Evolutionary conservation across 1,140 invertebrate genomes (phyloP).

Genomic region (Zophobas morio): DNA sequence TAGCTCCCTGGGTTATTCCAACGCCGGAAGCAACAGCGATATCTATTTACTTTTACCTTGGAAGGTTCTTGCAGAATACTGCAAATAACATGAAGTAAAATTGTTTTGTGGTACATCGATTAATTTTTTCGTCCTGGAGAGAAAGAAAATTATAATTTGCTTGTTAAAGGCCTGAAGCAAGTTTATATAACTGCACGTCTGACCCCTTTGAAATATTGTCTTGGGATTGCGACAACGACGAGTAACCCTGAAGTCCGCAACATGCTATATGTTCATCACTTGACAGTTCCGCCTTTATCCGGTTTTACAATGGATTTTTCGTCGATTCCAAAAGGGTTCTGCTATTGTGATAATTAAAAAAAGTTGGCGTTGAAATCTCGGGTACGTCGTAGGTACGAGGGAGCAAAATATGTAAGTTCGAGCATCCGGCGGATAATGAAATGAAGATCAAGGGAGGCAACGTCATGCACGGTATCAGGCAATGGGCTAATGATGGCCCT

Average conservation of each 20-base stretch:
- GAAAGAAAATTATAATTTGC: conserved; percentile 26
- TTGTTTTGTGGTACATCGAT: conserved; percentile 10
- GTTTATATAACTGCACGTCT: conserved; percentile 40
- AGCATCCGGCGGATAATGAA: conserved; percentile 43
- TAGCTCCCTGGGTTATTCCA: conserved; percentile 33
- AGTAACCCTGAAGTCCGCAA: conserved; percentile 44
- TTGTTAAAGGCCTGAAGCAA: conserved; percentile 21
- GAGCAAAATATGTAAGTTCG: conserved; percentile 43
- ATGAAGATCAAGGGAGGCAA: conserved; percentile 34
- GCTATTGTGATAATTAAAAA: no score
- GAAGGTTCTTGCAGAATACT: conserved; percentile 1
- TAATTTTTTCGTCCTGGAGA: conserved; percentile 16
- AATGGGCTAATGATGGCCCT: conserved; percentile 43
- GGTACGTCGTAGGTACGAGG: conserved; percentile 18
- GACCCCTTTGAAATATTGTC: conserved; percentile 48
- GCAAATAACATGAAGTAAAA: neutral
- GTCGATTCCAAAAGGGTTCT: neutral
- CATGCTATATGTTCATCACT: conserved; percentile 22
- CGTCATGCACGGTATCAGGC: conserved; percentile 24
- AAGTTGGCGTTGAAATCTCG: neutral
- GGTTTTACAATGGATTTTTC: conserved; percentile 19
- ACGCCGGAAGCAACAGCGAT: conserved; percentile 20
- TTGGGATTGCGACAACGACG: conserved; percentile 46
- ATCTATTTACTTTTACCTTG: conserved; percentile 22
- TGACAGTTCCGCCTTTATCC: conserved; percentile 30